Evolutionary conservation across 2,888 invertebrate species (phyloP).

Genomic region (Andrena chrysosceles): DNA sequence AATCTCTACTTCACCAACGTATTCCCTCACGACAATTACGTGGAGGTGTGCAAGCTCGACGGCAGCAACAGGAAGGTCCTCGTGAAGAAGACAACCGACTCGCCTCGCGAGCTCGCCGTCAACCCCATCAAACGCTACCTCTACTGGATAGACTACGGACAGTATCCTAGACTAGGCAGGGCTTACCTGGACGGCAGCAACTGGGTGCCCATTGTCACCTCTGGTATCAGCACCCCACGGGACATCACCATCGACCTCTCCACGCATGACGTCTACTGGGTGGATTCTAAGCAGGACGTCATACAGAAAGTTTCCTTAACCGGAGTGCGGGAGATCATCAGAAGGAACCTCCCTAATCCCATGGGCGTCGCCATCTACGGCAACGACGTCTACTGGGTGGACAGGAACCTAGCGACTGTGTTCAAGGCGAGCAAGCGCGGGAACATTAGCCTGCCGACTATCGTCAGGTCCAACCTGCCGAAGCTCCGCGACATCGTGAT

Average conservation of each 20-base stretch:
- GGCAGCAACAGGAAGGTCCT: conserved; percentile 96
- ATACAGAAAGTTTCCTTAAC: conserved; percentile 96
- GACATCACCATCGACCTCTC: conserved; percentile 96
- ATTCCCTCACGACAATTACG: conserved; percentile 97
- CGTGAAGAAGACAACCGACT: conserved; percentile 95
- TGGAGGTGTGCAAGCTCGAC: conserved; percentile 97
- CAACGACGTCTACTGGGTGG: conserved; percentile 96
- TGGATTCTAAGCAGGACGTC: conserved; percentile 96
- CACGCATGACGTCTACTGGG: conserved; percentile 99
- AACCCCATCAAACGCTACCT: conserved; percentile 96
- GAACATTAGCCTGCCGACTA: conserved; percentile 89
- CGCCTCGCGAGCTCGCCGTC: conserved; percentile 97
- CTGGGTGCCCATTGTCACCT: conserved; percentile 94
- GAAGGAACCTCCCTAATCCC: conserved; percentile 95
- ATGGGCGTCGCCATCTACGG: conserved; percentile 96
- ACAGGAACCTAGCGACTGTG: conserved; percentile 94
- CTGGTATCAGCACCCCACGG: conserved; percentile 95
- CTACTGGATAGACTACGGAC: conserved; percentile 99
- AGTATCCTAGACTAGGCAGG: conserved; percentile 96
- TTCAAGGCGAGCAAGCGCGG: conserved; percentile 93
- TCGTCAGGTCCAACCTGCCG: conserved; percentile 93
- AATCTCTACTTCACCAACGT: conserved; percentile 99
- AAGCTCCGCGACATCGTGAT: conserved; percentile 96
- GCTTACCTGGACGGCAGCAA: conserved; percentile 95
- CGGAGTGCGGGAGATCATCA: conserved; percentile 93